Conservation (phyloP, 2,888 invertebrate genomes). For the Andrena marginata region DNA sequence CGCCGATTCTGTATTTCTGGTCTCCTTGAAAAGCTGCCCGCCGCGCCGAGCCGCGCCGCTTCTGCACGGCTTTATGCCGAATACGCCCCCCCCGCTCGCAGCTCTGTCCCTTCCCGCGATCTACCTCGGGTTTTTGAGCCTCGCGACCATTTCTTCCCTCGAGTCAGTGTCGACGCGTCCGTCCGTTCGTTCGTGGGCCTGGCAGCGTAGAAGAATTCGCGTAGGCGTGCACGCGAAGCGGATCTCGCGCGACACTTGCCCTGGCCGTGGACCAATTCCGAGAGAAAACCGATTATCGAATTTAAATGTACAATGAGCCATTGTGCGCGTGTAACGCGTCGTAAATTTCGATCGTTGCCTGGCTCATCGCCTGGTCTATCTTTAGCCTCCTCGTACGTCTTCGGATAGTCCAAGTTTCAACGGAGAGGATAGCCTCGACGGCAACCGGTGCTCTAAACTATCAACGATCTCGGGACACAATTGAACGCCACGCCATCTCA, state of each 20-base stretch:
- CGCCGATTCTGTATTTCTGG: conserved; percentile 18
- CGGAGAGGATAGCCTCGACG: too few species aligned
- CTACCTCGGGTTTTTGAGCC: neutral
- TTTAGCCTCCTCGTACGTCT: neutral
- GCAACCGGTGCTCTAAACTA: neutral
- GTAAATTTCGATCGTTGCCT: neutral
- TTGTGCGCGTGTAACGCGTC: conserved; percentile 18
- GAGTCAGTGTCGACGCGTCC: neutral
- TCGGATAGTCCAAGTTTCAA: too few species aligned
- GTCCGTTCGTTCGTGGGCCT: neutral
- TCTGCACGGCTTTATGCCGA: conserved; percentile 24
- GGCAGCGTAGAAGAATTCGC: conserved; percentile 3
- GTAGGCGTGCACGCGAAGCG: conserved; percentile 34
- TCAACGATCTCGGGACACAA: neutral
- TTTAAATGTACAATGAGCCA: conserved; percentile 44
- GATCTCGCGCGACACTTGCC: conserved; percentile 33
- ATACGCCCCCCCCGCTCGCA: conserved; percentile 10
- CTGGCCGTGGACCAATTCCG: conserved; percentile 25
- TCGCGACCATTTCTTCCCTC: neutral
- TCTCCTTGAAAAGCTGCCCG: conserved; percentile 26
- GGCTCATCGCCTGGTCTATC: conserved; percentile 1
- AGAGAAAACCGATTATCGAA: conserved; percentile 44
- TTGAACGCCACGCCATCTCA: too few species aligned
- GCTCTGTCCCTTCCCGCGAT: neutral
- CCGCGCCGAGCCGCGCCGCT: neutral